Evolutionary conservation across 2,797 vertebrate species (phyloP).

Genomic region (Falco naumanni): DNA sequence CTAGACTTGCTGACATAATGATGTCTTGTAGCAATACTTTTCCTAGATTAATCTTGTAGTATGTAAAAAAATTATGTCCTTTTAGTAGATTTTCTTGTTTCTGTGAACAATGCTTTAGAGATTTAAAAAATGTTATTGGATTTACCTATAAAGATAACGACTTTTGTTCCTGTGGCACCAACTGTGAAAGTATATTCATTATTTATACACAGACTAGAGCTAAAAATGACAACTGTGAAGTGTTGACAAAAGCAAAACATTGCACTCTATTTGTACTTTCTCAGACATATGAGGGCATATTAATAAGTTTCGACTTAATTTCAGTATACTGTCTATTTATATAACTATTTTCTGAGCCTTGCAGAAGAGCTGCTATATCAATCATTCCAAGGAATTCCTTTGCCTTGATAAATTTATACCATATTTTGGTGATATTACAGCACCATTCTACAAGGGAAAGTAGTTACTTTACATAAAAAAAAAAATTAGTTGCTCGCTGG

Average conservation of each 20-base stretch:
- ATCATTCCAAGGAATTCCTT: background rate
- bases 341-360: background rate
- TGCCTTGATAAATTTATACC: background rate
- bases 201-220: background rate
- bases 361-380: background rate
- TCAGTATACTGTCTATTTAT: background rate
- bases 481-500: background rate
- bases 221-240: background rate
- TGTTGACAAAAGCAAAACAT: background rate
- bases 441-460: background rate
- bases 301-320: background rate
- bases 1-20: background rate
- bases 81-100: constrained; percentile 29
- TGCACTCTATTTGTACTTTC: background rate
- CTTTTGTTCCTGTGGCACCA: background rate
- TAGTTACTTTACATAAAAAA: background rate
- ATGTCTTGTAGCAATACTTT: constrained; percentile 13
- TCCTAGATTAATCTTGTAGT: background rate
- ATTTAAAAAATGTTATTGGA: constrained; percentile 19
- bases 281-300: background rate
- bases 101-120: constrained; percentile 16
- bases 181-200: background rate
- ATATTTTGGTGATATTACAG: background rate
- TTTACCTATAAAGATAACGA: background rate
- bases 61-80: background rate